Conservation (phyloP, 2,797 vertebrate genomes). For the Petrocephalus sullivani region DNA sequence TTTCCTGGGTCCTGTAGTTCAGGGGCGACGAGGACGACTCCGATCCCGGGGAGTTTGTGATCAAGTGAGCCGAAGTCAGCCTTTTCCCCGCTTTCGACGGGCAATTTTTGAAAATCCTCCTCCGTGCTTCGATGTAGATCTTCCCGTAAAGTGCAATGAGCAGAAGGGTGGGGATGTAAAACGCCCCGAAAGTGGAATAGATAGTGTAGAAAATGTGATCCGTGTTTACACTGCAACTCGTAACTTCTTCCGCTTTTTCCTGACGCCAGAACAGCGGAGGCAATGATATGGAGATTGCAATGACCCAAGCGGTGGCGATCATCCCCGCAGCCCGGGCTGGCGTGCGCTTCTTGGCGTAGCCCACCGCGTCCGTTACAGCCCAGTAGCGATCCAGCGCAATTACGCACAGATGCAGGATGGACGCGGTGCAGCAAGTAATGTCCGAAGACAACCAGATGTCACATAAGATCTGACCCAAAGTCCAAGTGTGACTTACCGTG, state of each 20-base stretch:
- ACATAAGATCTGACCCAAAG: constrained; percentile 84
- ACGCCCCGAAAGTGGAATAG: constrained; percentile 94
- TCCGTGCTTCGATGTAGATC: constrained; percentile 91
- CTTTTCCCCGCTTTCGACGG: constrained; percentile 83
- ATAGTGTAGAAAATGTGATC: constrained; percentile 96
- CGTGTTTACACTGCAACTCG: constrained; percentile 82
- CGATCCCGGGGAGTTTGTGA: constrained; percentile 80
- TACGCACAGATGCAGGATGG: constrained; percentile 94
- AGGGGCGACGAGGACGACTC: constrained; percentile 74
- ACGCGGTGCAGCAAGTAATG: constrained; percentile 97
- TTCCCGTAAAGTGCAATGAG: constrained; percentile 90
- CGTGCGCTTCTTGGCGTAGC: constrained; percentile 91
- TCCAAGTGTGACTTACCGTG: constrained; percentile 89
- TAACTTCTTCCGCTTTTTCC: constrained; percentile 79
- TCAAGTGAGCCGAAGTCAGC: constrained; percentile 83
- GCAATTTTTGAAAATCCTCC: constrained; percentile 87
- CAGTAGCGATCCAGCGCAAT: constrained; percentile 96
- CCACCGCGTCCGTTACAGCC: constrained; percentile 96
- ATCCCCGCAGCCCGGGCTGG: constrained; percentile 81
- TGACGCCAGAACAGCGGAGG: constrained; percentile 97
- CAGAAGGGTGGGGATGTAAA: constrained; percentile 92
- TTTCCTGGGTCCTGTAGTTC: constrained; percentile 71
- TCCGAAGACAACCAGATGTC: constrained; percentile 96
- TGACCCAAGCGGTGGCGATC: constrained; percentile 89
- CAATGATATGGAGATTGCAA: constrained; percentile 92